phyloP scores from a whole-genome alignment of 2,797 vertebrate genomes.

The Lithobates sylvaticus region DNA sequence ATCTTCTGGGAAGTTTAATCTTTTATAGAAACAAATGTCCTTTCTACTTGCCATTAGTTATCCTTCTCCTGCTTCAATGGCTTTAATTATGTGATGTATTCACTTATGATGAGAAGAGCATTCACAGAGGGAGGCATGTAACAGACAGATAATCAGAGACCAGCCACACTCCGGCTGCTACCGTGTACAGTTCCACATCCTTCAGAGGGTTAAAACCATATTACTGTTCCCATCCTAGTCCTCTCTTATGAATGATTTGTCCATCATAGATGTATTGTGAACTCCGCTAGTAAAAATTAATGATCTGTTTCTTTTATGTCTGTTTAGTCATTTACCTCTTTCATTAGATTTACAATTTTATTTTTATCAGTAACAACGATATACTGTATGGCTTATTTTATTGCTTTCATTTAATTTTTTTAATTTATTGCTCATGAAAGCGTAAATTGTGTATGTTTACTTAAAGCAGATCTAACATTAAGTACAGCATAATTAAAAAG shows the following conservation, averaged over 20 bases:
- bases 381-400: not conserved
- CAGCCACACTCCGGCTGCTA: constrained; percentile 7
- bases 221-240: not conserved
- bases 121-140: constrained; percentile 12
- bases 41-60: constrained; percentile 34
- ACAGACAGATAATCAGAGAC: constrained; percentile 5
- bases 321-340: not conserved
- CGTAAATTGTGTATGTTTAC: not conserved
- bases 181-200: not conserved
- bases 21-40: constrained; percentile 45
- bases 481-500: not conserved
- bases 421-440: not conserved
- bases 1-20: constrained; percentile 30
- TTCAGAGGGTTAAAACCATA: constrained; percentile 13
- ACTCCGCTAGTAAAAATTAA: not conserved
- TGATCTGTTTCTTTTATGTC: not conserved
- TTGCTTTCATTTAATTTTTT: not conserved
- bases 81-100: constrained; percentile 57
- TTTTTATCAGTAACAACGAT: not conserved
- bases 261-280: not conserved
- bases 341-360: not conserved
- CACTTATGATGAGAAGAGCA: constrained; percentile 21
- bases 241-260: not conserved
- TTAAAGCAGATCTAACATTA: not conserved
- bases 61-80: constrained; percentile 18